Conservation (phyloP, 2,797 vertebrate genomes). For the Acridotheres tristis region DNA sequence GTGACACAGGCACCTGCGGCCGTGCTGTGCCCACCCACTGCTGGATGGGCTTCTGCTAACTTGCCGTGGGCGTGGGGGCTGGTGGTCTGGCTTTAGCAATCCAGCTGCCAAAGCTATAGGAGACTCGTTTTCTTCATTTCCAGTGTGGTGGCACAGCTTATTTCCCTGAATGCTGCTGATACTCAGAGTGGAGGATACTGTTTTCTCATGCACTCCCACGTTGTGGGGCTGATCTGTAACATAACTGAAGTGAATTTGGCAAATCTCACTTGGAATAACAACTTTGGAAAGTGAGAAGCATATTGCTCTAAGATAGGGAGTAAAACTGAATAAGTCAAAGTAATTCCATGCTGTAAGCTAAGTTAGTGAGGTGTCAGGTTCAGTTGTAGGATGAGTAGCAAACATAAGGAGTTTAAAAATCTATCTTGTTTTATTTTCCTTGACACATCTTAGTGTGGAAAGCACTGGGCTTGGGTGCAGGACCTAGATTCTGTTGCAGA, state of each 20-base stretch:
- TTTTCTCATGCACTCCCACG: not conserved
- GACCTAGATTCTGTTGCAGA: not conserved
- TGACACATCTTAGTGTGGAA: not conserved
- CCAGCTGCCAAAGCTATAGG: not conserved
- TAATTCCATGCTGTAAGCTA: not conserved
- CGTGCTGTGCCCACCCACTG: not conserved
- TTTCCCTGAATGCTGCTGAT: not conserved
- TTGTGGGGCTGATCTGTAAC: not conserved
- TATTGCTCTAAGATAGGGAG: not conserved
- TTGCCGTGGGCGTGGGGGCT: fast-evolving
- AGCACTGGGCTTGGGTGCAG: not conserved
- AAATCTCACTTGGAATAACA: not conserved
- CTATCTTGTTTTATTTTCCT: not conserved
- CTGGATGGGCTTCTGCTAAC: not conserved
- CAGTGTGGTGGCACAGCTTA: not conserved
- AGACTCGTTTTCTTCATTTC: fast-evolving
- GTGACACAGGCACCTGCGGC: not conserved
- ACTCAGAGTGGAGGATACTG: not conserved
- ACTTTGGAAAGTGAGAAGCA: not conserved
- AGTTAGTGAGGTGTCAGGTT: not conserved
- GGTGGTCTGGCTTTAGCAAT: not conserved
- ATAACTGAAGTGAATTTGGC: not conserved
- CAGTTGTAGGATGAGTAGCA: not conserved
- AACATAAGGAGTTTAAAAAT: not conserved
- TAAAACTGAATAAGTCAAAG: not conserved